Conservation (phyloP, 2,888 invertebrate species). For the Eristalinus sepulchralis region DNA sequence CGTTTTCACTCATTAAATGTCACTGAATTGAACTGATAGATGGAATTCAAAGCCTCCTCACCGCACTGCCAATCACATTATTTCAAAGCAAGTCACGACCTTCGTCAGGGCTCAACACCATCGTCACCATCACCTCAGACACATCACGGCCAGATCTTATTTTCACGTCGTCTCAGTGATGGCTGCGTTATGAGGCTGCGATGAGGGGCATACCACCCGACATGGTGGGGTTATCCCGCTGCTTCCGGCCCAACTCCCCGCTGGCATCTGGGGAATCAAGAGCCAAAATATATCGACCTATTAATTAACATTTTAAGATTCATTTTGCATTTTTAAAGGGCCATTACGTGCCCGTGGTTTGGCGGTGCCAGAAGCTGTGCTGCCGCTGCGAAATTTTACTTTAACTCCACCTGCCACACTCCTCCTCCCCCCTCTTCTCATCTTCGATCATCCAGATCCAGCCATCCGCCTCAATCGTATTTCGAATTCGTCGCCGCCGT, state of each 20-base stretch:
- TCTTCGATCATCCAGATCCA: not conserved
- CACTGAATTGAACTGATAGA: not conserved
- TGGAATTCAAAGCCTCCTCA: not conserved
- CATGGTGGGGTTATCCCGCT: not conserved
- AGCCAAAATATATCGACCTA: constrained; percentile 25
- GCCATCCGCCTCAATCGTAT: constrained; percentile 9
- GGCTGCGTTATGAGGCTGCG: not conserved
- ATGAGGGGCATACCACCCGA: not conserved
- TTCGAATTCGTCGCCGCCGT: constrained; percentile 6
- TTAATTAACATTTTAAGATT: constrained; percentile 49
- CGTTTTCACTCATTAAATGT: not conserved
- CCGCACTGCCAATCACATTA: not conserved
- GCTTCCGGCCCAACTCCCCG: not conserved
- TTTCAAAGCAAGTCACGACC: not conserved
- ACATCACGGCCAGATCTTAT: not conserved
- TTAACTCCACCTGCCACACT: not conserved
- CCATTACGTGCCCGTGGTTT: constrained; percentile 2
- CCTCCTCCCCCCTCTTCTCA: not conserved
- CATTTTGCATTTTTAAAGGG: constrained; percentile 40
- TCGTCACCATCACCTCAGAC: not conserved
- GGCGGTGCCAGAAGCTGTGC: not conserved
- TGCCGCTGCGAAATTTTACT: constrained; percentile 19
- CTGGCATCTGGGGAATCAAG: constrained; percentile 16
- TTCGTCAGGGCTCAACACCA: not conserved
- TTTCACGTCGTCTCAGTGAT: not conserved